Percentiles rank a stretch among this genome's conserved stretches.
phyloP scores from a whole-genome alignment of 1,140 invertebrate genomes.

The Drosophila repleta region DNA sequence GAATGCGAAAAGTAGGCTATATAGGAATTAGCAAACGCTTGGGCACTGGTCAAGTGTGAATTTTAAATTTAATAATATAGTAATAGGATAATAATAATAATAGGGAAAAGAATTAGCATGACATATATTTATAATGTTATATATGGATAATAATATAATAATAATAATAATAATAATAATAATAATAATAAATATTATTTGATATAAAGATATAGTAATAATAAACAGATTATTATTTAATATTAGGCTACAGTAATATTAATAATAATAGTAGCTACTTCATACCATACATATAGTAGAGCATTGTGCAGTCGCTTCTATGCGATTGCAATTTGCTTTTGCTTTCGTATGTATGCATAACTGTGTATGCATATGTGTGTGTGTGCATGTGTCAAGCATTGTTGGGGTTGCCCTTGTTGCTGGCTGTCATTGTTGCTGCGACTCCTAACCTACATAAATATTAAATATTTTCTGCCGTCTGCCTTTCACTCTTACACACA shows the following conservation, averaged over 20 bases:
- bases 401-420: slow-evolving; percentile 30
- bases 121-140: too few relatives aligned
- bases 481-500: slow-evolving; percentile 1
- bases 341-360: not conserved
- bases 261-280: not conserved
- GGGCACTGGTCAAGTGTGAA: not conserved
- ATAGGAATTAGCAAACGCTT: not conserved
- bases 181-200: too few relatives aligned
- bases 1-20: not conserved
- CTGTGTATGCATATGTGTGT: not conserved
- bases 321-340: not conserved
- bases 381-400: slow-evolving; percentile 7
- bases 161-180: too few relatives aligned
- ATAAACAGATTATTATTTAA: too few relatives aligned
- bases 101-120: too few relatives aligned
- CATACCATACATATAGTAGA: not conserved
- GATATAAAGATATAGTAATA: too few relatives aligned
- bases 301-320: not conserved
- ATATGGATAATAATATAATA: too few relatives aligned
- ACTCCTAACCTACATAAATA: slow-evolving; percentile 46
- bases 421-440: slow-evolving; percentile 25
- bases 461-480: slow-evolving; percentile 29
- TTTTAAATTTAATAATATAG: too few relatives aligned
- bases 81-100: too few relatives aligned
- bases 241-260: too few relatives aligned